Base-by-base conservation (phyloP, 2,888 invertebrate genomes). In the Scaptomyza reducta region DNA sequence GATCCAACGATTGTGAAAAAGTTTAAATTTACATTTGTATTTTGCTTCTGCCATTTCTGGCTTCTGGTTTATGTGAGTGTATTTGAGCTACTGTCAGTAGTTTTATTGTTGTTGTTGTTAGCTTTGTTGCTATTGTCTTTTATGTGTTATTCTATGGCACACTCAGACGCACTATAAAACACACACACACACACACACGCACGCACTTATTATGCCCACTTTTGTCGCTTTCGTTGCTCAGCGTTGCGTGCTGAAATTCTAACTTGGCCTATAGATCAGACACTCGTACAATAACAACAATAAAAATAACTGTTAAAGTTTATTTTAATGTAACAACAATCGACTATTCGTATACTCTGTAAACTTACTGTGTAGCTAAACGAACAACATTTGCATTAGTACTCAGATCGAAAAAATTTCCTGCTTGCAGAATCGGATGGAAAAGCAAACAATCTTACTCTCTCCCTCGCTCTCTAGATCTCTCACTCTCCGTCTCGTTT, bases 1-100 rank as follows among this genome's bases (percentile, higher is more conserved):
- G 58, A 55, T 64, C 64, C 16, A 62, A 16, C 66, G 82, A 81
- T 84, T 84, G 85, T 80, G 79, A 82, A 81, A 81, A 77, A 76
- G 73, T 81, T 79, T 70, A 81, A 86, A 82, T 82, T 86, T 82
- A 82, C 84, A 86, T 82, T 81, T 85, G 73, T 67, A 56, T 71
- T 71, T 70, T 61, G 65, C 70, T 70, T 58, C 82, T 63, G 67
- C 71, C 85, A 70, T 74, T 71, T 71, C 53, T 59, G 50, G 53
- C 66, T 56, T 42, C 66, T 47, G 56, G 51, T 62, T 46, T 65
- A 33, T 55, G 41, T 49, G 9, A 22, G 57, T 5, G 35, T 40
- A 10, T 16, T 16, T 41, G 55, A 59, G 72, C 66, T 62, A 72
- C 50, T 51, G 67, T 42, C 35, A 38, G 14, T 10, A 5, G 14